A percentile compares a stretch with the other conserved stretches of the same genome.
Conservation (phyloP, 2,888 invertebrate species). For the Amphipoea oculea region DNA sequence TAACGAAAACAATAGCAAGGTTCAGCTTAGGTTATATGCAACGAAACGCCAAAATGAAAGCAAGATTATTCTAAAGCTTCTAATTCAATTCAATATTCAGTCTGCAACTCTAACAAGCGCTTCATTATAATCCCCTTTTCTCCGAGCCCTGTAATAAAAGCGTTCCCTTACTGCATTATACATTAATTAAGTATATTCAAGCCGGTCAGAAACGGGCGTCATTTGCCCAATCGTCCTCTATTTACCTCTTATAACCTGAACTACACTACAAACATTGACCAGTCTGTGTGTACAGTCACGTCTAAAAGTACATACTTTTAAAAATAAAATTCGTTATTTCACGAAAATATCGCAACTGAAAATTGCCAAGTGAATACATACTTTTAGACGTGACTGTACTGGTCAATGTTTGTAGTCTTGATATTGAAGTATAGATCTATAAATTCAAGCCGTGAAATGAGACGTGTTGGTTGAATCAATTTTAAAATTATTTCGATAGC, state of each 20-base stretch:
- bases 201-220: neutral
- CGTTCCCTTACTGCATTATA: neutral
- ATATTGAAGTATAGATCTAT: too few species aligned
- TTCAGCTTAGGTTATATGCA: neutral
- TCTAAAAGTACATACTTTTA: too few species aligned
- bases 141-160: constrained; percentile 21
- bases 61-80: constrained; percentile 1
- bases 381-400: too few species aligned
- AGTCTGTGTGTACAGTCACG: constrained; percentile 18
- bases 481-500: neutral
- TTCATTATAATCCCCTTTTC: constrained; percentile 27
- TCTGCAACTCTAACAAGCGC: constrained; percentile 22
- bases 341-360: too few species aligned
- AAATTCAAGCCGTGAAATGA: neutral
- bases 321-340: too few species aligned
- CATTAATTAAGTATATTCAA: constrained; percentile 13
- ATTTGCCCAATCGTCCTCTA: constrained; percentile 2
- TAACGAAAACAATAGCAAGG: neutral
- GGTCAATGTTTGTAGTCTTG: too few species aligned
- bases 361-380: too few species aligned
- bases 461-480: neutral
- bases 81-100: constrained; percentile 14
- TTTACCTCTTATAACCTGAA: constrained; percentile 12
- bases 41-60: neutral
- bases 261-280: neutral